These are phyloP conservation scores for Bubalus kerabau DNA, from an alignment of 2,113 vertebrate species.

Conservation along the genomic window DNA sequence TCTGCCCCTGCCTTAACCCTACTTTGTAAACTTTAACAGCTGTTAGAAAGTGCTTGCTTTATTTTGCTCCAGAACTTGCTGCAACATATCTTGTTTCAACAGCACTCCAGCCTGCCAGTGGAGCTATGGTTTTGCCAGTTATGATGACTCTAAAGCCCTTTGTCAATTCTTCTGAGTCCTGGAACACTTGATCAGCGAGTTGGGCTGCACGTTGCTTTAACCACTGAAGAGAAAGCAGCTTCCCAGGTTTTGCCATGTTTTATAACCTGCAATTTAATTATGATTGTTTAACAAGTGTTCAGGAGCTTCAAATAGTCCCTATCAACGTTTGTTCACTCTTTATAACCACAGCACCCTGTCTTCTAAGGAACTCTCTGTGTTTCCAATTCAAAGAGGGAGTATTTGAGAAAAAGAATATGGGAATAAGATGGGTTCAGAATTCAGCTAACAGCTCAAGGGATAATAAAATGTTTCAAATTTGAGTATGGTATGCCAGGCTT, in stretches of 20 bases:
- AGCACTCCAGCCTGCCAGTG: constrained; percentile 14
- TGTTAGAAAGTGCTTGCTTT: constrained; percentile 41
- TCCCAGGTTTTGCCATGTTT: neutral
- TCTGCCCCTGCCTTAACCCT: neutral
- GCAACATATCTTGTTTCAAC: constrained; percentile 47
- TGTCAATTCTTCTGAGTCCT: constrained; percentile 29
- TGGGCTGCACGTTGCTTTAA: constrained; percentile 25
- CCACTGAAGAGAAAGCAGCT: neutral
- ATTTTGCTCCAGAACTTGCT: constrained; percentile 40
- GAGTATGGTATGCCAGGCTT: neutral
- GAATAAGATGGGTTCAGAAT: neutral
- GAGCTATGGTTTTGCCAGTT: constrained; percentile 17
- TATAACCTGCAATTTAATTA: constrained; percentile 6
- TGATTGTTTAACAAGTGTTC: neutral
- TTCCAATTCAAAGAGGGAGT: neutral
- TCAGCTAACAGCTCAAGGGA: neutral
- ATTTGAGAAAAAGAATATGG: neutral
- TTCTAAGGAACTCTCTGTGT: neutral
- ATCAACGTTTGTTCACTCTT: neutral
- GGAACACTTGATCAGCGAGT: neutral
- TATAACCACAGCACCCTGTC: neutral
- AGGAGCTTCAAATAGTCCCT: constrained; percentile 8
- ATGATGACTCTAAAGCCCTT: constrained; percentile 33
- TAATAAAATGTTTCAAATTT: neutral
- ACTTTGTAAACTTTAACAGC: constrained; percentile 8